These are phyloP conservation scores for Caenorhabditis zanzibari DNA, from an alignment of 2,888 invertebrate genomes.

Conservation along the genomic window DNA sequence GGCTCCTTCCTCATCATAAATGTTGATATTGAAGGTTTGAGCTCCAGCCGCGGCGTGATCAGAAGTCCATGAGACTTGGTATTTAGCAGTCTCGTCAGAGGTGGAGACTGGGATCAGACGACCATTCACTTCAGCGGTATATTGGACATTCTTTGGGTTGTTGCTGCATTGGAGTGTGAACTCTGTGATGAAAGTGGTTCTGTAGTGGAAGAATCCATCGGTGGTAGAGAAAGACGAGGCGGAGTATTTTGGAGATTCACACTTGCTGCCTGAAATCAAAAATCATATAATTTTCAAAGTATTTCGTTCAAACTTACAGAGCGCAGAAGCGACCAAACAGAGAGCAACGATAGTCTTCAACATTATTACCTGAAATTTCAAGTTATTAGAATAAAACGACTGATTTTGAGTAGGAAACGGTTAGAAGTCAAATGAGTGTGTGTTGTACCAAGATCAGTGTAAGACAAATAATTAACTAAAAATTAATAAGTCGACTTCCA, in stretches of 20 bases:
- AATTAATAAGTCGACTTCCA: too few species aligned
- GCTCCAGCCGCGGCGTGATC: conserved; percentile 91
- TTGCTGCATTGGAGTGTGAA: conserved; percentile 90
- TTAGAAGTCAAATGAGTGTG: too few species aligned
- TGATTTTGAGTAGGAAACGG: too few species aligned
- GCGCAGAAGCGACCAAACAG: conserved; percentile 59
- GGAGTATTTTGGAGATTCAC: conserved; percentile 84
- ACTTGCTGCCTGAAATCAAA: conserved; percentile 79
- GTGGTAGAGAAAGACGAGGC: conserved; percentile 93
- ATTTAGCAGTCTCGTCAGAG: conserved; percentile 89
- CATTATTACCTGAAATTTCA: conserved; percentile 62
- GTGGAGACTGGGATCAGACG: conserved; percentile 91
- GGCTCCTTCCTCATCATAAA: conserved; percentile 95
- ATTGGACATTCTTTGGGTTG: conserved; percentile 86
- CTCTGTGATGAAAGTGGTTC: conserved; percentile 93
- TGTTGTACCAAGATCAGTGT: too few species aligned
- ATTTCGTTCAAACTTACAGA: conserved; percentile 52
- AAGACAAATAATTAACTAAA: too few species aligned
- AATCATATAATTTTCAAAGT: background rate
- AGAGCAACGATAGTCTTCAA: conserved; percentile 58
- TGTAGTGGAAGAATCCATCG: conserved; percentile 93
- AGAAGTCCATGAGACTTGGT: conserved; percentile 95
- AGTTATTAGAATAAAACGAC: background rate
- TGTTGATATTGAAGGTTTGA: conserved; percentile 90
- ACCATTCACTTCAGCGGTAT: conserved; percentile 94